Conservation (phyloP, 2,113 vertebrate genomes). For the Calypte anna region DNA sequence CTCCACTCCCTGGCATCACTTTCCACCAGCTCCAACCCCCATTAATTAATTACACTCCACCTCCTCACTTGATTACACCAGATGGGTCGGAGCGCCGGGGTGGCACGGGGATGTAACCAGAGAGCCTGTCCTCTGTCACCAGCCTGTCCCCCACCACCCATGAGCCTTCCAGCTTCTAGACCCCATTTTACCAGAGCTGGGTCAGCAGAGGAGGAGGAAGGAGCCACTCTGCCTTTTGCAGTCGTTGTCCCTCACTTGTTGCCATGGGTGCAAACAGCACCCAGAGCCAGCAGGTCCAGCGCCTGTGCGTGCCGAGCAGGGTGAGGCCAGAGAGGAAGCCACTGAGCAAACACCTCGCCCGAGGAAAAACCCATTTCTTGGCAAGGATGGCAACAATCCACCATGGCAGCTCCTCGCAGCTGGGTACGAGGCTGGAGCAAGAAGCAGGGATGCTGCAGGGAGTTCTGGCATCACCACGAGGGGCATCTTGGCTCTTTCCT, state of each 20-base stretch:
- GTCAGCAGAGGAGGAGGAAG: background rate
- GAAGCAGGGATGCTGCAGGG: background rate
- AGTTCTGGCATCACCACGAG: fast-evolving
- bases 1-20: fast-evolving
- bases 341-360: background rate
- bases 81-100: fast-evolving
- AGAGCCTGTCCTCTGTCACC: background rate
- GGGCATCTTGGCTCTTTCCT: fast-evolving
- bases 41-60: conserved; percentile 33
- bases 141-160: background rate
- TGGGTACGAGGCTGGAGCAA: fast-evolving
- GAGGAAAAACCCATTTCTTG: background rate
- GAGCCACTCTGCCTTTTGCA: background rate
- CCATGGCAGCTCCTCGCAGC: background rate
- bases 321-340: conserved; percentile 30
- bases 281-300: background rate
- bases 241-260: background rate
- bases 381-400: background rate
- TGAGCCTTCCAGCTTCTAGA: background rate
- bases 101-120: background rate
- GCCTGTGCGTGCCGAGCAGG: conserved; percentile 12
- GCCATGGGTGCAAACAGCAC: conserved; percentile 17
- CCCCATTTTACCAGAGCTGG: background rate
- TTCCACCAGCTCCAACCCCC: background rate
- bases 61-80: background rate